Base-by-base conservation (phyloP, 2,113 vertebrate species). In the Tachysurus fulvidraco region DNA sequence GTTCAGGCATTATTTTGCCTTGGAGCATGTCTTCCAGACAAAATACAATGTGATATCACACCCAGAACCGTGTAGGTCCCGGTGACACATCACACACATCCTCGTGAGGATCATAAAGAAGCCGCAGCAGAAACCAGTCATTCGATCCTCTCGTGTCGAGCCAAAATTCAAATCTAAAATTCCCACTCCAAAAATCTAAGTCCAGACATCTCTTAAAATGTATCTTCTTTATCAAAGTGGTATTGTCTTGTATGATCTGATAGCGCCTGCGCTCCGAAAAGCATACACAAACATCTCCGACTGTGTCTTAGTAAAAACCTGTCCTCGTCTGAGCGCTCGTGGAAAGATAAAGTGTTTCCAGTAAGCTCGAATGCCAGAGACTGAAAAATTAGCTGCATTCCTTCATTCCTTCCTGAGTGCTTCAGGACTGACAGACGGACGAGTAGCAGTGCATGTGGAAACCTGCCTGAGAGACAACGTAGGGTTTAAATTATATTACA, bases 381-480 rank as follows among this genome's bases (percentile, higher is more conserved):
- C 36, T 9, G 46, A 46, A 13, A 60, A 50, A 73, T 81, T 25
- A 6, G 50, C 60, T 44, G 50, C 16, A 10, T 16, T 44, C 84
- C 86, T 64, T 88, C 89, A 93, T 92, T 93, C 91, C 92, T 92
- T 77, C 79, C 77, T 8, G 50, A 74, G 65, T 60, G 57, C 76
- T 80, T 50, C 41, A 87, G 77, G 50, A 86, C 50, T 81, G 76
- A 80, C 50, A 86, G 44, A 50, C 12, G 80, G 86, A 88, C 71
- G 44, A 28, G 23, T 54, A 80, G 55, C 2, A 54, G 50, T 87
- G 88, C 93, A 19, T 94, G 93, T 94, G 92, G 86, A 90, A 94
- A 94, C 94, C 90, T 93, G 94, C 85, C 90, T 89, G 5, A 79
- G 88, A 74, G 82, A 92, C 86, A 87, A 90, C 90, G 67, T 79